Conservation (phyloP, 2,797 vertebrate genomes). For the Phalanger gymnotis region DNA sequence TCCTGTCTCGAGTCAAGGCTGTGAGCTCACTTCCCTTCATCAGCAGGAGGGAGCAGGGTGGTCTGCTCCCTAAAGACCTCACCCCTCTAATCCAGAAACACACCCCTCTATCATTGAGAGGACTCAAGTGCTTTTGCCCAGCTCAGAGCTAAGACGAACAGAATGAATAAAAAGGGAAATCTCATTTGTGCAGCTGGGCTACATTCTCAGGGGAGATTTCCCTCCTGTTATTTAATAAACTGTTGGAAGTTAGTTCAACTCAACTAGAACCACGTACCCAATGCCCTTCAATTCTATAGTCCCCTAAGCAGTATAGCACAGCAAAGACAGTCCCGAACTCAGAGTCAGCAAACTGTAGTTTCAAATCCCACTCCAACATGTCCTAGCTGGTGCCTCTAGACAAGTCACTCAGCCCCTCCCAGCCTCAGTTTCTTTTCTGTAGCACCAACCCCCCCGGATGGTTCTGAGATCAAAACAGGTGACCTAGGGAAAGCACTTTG, state of each 20-base stretch:
- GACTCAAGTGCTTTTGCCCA: neutral
- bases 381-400: neutral
- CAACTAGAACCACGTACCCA: neutral
- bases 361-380: neutral
- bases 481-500: neutral
- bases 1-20: neutral
- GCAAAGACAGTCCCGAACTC: neutral
- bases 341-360: too few species aligned
- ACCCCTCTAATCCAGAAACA: neutral
- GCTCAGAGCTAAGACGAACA: neutral
- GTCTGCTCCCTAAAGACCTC: neutral
- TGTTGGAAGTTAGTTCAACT: neutral
- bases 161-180: neutral
- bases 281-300: neutral
- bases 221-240: neutral
- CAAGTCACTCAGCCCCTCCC: neutral
- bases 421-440: neutral
- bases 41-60: neutral
- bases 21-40: neutral
- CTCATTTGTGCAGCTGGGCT: neutral
- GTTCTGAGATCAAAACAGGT: neutral
- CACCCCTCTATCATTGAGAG: too few species aligned
- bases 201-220: neutral
- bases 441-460: neutral
- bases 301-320: neutral